Conservation (phyloP, 2,113 vertebrate species). For the Gymnocephalus cernua region DNA sequence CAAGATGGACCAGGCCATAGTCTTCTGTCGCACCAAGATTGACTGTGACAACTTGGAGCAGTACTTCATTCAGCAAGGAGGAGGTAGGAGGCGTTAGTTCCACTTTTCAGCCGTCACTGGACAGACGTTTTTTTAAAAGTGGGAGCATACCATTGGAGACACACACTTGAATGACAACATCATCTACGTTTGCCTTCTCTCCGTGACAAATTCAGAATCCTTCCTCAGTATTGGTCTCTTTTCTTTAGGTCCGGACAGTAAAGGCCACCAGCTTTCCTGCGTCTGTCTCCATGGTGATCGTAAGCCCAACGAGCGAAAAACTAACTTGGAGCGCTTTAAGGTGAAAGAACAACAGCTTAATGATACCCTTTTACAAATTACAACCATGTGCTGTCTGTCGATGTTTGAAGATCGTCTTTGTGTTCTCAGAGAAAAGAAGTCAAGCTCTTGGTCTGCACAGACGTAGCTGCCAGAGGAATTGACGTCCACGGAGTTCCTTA, state of each 20-base stretch:
- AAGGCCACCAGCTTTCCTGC: slow-evolving; percentile 94
- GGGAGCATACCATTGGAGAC: neutral
- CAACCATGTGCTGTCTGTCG: neutral
- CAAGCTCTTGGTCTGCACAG: slow-evolving; percentile 95
- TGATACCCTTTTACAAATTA: neutral
- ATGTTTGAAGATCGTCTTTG: slow-evolving; percentile 1
- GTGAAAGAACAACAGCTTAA: slow-evolving; percentile 71
- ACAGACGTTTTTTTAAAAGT: neutral
- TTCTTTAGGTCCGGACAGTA: slow-evolving; percentile 92
- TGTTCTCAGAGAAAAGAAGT: slow-evolving; percentile 91
- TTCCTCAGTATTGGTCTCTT: neutral
- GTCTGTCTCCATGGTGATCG: slow-evolving; percentile 98
- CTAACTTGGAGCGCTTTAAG: slow-evolving; percentile 97
- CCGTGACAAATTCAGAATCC: neutral
- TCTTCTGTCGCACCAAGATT: slow-evolving; percentile 98
- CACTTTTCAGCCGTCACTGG: neutral
- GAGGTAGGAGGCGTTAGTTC: slow-evolving; percentile 84
- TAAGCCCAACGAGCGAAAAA: slow-evolving; percentile 96
- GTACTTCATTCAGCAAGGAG: slow-evolving; percentile 96
- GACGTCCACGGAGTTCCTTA: slow-evolving; percentile 96
- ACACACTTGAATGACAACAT: neutral
- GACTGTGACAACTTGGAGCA: slow-evolving; percentile 99
- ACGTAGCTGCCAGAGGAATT: slow-evolving; percentile 97
- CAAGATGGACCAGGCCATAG: slow-evolving; percentile 99
- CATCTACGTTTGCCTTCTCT: neutral